Percentiles rank a stretch among this genome's conserved stretches.
phyloP scores from a whole-genome alignment of 2,888 invertebrate genomes.

The Lasioglossum pauxillum region DNA sequence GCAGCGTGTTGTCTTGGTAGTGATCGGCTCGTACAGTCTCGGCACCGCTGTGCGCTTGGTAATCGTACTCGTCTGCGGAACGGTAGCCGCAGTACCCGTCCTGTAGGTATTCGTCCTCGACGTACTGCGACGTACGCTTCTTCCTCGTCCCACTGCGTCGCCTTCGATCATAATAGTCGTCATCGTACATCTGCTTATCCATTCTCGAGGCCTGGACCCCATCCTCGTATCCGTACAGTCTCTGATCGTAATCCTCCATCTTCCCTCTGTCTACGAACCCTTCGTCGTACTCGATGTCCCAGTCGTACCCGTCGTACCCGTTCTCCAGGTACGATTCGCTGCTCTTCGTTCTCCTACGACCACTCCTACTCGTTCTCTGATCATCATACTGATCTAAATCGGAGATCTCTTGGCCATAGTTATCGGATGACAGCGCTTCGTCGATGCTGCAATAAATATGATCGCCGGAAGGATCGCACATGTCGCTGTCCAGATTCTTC shows the following conservation, averaged over 20 bases:
- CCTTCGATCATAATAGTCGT: slow-evolving; percentile 56
- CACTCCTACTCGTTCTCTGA: slow-evolving; percentile 75
- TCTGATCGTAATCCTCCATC: slow-evolving; percentile 59
- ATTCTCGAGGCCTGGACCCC: slow-evolving; percentile 31
- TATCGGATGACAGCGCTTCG: slow-evolving; percentile 84
- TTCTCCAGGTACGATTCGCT: slow-evolving; percentile 78
- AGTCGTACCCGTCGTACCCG: slow-evolving; percentile 73
- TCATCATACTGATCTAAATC: slow-evolving; percentile 53
- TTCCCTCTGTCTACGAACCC: slow-evolving; percentile 66
- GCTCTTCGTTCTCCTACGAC: slow-evolving; percentile 76
- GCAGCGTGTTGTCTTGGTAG: slow-evolving; percentile 51
- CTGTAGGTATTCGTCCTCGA: slow-evolving; percentile 54
- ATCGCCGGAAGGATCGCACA: slow-evolving; percentile 71
- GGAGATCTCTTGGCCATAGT: slow-evolving; percentile 50
- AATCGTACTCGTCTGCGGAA: slow-evolving; percentile 62
- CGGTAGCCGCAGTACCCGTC: slow-evolving; percentile 65
- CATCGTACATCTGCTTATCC: slow-evolving; percentile 46
- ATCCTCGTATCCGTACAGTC: slow-evolving; percentile 55
- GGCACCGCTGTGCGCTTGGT: slow-evolving; percentile 45
- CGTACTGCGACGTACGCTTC: slow-evolving; percentile 55
- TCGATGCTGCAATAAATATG: slow-evolving; percentile 86
- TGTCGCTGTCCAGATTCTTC: slow-evolving; percentile 64
- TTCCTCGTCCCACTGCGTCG: slow-evolving; percentile 21
- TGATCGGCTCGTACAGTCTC: slow-evolving; percentile 31
- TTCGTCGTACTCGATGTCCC: slow-evolving; percentile 71